A percentile compares a stretch with the other conserved stretches of the same genome.
Evolutionary conservation across 2,797 vertebrate species (phyloP).

Genomic region (Alectoris magna): DNA sequence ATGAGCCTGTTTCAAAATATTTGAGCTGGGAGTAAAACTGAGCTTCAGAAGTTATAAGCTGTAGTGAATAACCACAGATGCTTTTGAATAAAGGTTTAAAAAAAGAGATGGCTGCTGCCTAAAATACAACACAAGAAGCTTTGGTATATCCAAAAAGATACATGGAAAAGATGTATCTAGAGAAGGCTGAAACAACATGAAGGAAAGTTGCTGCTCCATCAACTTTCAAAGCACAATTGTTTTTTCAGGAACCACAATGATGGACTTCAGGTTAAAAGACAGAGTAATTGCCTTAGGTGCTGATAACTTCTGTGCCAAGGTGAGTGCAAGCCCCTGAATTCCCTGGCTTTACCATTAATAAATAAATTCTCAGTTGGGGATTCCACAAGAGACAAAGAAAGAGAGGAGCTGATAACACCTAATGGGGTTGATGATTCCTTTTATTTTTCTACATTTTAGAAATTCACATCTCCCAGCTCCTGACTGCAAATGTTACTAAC

Average conservation of each 20-base stretch:
- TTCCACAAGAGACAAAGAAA: neutral
- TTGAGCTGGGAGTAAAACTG: neutral
- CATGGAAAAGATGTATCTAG: neutral
- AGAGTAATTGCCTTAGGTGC: neutral
- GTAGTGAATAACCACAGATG: neutral
- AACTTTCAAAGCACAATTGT: neutral
- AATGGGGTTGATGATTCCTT: neutral
- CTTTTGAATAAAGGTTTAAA: neutral
- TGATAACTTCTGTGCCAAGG: neutral
- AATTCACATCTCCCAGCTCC: neutral
- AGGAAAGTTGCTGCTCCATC: neutral
- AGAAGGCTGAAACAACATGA: neutral
- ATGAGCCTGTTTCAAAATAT: neutral
- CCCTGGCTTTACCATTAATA: neutral
- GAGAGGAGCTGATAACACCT: neutral
- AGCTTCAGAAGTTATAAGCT: neutral
- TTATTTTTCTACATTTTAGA: neutral
- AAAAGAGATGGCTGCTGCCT: neutral
- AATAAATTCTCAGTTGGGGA: neutral
- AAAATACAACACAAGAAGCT: neutral
- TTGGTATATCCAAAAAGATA: neutral
- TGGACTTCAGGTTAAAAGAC: neutral
- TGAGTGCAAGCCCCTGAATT: neutral
- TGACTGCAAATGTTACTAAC: neutral
- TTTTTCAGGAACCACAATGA: neutral